Conservation (phyloP, 1,140 invertebrate genomes). For the Aphelinus certus region DNA sequence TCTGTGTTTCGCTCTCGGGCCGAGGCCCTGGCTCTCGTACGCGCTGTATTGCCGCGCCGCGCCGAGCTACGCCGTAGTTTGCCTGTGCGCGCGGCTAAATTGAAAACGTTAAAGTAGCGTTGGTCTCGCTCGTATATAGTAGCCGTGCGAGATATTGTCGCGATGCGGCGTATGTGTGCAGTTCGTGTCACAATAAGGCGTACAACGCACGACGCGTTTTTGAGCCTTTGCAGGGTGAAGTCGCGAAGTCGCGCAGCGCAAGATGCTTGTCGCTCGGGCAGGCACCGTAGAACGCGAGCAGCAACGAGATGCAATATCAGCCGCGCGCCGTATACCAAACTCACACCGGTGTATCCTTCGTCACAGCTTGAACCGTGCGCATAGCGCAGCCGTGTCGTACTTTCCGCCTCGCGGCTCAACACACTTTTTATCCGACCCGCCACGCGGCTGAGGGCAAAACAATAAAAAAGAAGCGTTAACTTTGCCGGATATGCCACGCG, state of each 20-base stretch:
- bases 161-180: no score
- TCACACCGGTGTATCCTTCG: constrained; percentile 48
- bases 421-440: no score
- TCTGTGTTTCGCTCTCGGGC: no score
- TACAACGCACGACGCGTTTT: no score
- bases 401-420: no score
- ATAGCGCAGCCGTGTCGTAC: no score
- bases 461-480: background rate
- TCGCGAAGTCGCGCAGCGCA: constrained; percentile 34
- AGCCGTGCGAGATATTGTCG: no score
- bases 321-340: constrained; percentile 54
- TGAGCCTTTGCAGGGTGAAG: background rate
- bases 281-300: background rate
- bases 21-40: no score
- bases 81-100: background rate
- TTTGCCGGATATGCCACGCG: background rate
- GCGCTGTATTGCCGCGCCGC: no score
- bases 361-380: constrained; percentile 36
- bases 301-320: constrained; percentile 51
- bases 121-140: no score
- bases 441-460: background rate
- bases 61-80: no score
- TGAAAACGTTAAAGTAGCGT: background rate
- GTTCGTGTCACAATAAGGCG: no score
- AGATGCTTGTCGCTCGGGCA: constrained; percentile 15